Percentiles rank a stretch among this genome's conserved stretches.
These are phyloP conservation scores for Paramisgurnus dabryanus DNA, from an alignment of 2,113 vertebrate species.

Conservation along the genomic window DNA sequence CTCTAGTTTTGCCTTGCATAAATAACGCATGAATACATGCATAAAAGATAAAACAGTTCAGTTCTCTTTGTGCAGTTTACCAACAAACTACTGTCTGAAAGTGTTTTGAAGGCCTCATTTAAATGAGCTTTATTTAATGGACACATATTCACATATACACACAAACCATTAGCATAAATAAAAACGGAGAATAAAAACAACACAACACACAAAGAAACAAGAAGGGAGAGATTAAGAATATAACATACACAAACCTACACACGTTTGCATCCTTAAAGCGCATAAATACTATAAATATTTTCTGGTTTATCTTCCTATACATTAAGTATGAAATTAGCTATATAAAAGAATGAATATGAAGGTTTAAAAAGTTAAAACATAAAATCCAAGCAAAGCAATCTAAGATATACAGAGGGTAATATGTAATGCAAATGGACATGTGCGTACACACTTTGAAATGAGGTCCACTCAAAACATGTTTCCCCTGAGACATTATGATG, in stretches of 20 bases:
- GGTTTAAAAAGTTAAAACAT: neutral
- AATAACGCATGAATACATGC: slow-evolving; percentile 26
- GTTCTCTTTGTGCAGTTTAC: slow-evolving; percentile 17
- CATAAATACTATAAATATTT: neutral
- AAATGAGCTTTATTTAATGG: neutral
- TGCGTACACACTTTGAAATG: slow-evolving; percentile 30
- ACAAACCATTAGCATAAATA: neutral
- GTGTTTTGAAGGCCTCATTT: slow-evolving; percentile 22
- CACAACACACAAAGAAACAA: neutral
- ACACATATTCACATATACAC: slow-evolving; percentile 1
- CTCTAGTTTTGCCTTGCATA: slow-evolving; percentile 14
- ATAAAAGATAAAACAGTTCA: slow-evolving; percentile 32
- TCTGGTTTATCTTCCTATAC: neutral
- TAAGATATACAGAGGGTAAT: neutral
- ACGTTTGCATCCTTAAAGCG: neutral
- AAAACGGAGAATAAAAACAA: neutral
- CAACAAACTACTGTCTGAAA: slow-evolving; percentile 1
- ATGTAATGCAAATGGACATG: slow-evolving; percentile 2
- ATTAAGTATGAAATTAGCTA: neutral
- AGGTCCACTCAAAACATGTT: slow-evolving; percentile 42
- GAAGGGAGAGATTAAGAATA: slow-evolving; percentile 20
- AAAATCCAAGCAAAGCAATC: neutral
- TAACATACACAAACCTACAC: neutral
- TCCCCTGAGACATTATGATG: slow-evolving; percentile 37
- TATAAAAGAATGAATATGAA: neutral